Conservation (phyloP, 2,888 invertebrate species). For the Agrotis exclamationis region DNA sequence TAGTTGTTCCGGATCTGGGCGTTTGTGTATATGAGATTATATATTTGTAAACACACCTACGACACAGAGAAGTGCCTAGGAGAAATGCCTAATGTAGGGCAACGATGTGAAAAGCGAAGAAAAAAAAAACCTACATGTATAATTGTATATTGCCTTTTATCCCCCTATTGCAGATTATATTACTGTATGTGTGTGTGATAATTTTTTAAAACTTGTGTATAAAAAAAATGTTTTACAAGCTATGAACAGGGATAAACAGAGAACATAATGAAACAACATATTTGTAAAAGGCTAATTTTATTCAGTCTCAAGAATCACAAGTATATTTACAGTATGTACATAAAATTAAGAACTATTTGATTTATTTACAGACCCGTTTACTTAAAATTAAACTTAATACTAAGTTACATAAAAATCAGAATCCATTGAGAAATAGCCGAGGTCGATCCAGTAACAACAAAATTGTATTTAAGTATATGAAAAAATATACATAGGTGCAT, state of each 20-base stretch:
- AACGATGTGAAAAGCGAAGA: too few species aligned
- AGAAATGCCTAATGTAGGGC: too few species aligned
- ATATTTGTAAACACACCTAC: too few species aligned
- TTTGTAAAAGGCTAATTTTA: conserved; percentile 77
- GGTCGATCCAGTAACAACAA: conserved; percentile 55
- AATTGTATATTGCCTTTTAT: too few species aligned
- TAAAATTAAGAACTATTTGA: conserved; percentile 73
- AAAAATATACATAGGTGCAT: not conserved
- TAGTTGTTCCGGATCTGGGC: too few species aligned
- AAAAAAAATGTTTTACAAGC: too few species aligned
- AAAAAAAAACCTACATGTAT: too few species aligned
- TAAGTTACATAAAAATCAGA: conserved; percentile 38
- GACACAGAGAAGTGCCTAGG: too few species aligned
- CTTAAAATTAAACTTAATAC: conserved; percentile 50
- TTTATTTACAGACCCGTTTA: conserved; percentile 76
- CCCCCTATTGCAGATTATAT: not conserved
- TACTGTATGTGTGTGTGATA: not conserved
- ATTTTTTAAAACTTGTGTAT: not conserved
- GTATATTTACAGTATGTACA: conserved; percentile 77
- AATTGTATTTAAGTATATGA: not conserved
- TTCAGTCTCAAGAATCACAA: conserved; percentile 78
- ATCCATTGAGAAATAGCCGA: conserved; percentile 62
- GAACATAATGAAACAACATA: conserved; percentile 59
- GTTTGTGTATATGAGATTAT: too few species aligned
- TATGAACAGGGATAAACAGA: not conserved